Evolutionary conservation across 2,888 invertebrate genomes (phyloP).

Genomic region (Orthosia cruda): DNA sequence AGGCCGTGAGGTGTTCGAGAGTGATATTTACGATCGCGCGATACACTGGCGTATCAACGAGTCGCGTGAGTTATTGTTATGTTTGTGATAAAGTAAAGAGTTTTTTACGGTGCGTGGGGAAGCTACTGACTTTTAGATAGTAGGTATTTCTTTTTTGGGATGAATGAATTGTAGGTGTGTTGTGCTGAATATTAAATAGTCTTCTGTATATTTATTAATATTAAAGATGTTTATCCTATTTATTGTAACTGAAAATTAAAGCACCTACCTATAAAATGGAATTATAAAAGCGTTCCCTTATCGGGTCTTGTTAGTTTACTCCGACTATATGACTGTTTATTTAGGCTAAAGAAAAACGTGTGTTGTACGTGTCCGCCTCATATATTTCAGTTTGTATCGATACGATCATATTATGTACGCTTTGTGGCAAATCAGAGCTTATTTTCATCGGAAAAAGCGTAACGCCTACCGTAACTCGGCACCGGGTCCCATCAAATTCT

Average conservation of each 20-base stretch:
- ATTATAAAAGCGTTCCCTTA: slow-evolving; percentile 46
- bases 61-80: slow-evolving; percentile 70
- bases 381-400: slow-evolving; percentile 57
- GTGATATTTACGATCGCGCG: slow-evolving; percentile 78
- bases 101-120: slow-evolving; percentile 63
- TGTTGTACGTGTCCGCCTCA: slow-evolving; percentile 40
- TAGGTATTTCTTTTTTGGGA: slow-evolving; percentile 52
- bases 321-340: slow-evolving; percentile 51
- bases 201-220: neutral
- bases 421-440: slow-evolving; percentile 59
- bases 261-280: slow-evolving; percentile 29
- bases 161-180: slow-evolving; percentile 51
- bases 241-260: slow-evolving; percentile 28
- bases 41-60: slow-evolving; percentile 68
- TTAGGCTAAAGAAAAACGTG: slow-evolving; percentile 64
- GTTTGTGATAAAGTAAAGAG: slow-evolving; percentile 72
- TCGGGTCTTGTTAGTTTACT: slow-evolving; percentile 56
- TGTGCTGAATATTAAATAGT: slow-evolving; percentile 38
- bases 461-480: slow-evolving; percentile 67
- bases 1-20: slow-evolving; percentile 74
- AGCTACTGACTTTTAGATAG: slow-evolving; percentile 56
- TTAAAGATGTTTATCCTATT: neutral
- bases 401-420: slow-evolving; percentile 54
- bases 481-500: slow-evolving; percentile 87
- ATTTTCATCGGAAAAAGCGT: slow-evolving; percentile 66